Evolutionary conservation across 2,797 vertebrate species (phyloP).

Genomic region (Anabas testudineus): DNA sequence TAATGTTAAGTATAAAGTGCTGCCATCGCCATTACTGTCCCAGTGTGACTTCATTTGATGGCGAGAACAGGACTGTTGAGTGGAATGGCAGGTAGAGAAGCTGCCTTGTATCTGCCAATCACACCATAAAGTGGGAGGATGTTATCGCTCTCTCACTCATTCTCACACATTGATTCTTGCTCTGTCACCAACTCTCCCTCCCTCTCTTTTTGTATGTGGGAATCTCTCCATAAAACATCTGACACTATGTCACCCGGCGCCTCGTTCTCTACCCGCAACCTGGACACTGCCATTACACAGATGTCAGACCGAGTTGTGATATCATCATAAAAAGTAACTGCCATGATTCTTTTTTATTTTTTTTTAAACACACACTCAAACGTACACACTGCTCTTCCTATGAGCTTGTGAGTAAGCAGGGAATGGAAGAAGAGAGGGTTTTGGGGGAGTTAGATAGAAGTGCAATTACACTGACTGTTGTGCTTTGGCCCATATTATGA

Average conservation of each 20-base stretch:
- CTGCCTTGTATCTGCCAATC: constrained; percentile 75
- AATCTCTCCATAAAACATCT: constrained; percentile 70
- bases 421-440: constrained; percentile 56
- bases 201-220: constrained; percentile 20
- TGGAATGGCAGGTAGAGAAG: constrained; percentile 54
- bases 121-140: constrained; percentile 60
- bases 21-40: constrained; percentile 37
- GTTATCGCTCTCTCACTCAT: constrained; percentile 44
- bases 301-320: constrained; percentile 78
- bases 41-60: constrained; percentile 44
- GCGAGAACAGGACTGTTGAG: constrained; percentile 44
- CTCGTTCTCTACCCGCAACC: constrained; percentile 55
- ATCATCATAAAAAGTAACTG: constrained; percentile 77
- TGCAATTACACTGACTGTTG: constrained; percentile 79
- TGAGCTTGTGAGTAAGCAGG: constrained; percentile 49
- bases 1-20: constrained; percentile 47
- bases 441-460: constrained; percentile 64
- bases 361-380: constrained; percentile 4
- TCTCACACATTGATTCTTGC: constrained; percentile 46
- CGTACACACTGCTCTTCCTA: not conserved
- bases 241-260: constrained; percentile 59
- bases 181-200: constrained; percentile 30
- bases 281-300: constrained; percentile 78
- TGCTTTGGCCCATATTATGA: constrained; percentile 80
- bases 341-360: constrained; percentile 10